Evolutionary conservation across 2,797 vertebrate genomes (phyloP).

Genomic region (Gallinago stenura): DNA sequence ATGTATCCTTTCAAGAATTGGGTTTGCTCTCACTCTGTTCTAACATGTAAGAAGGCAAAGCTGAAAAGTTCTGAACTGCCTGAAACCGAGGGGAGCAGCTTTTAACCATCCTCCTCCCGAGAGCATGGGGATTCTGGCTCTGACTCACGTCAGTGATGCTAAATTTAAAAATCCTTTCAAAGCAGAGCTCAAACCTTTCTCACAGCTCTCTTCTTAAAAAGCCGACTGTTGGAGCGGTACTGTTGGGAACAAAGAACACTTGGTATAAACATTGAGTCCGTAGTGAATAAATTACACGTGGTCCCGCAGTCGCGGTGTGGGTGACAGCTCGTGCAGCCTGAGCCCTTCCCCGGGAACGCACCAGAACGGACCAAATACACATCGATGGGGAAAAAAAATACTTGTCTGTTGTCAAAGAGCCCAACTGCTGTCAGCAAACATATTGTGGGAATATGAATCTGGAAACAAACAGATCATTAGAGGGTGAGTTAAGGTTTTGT

Average conservation of each 20-base stretch:
- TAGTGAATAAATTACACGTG: constrained; percentile 41
- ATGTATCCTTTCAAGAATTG: neutral
- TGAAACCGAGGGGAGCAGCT: neutral
- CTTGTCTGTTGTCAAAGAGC: constrained; percentile 52
- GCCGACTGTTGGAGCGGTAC: constrained; percentile 43
- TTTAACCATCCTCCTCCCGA: neutral
- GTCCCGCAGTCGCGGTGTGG: neutral
- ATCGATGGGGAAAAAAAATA: neutral
- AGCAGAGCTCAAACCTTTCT: constrained; percentile 35
- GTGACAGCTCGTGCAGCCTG: constrained; percentile 48
- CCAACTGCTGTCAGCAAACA: constrained; percentile 68
- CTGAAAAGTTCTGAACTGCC: neutral
- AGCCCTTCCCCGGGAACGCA: neutral
- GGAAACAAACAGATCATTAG: constrained; percentile 72
- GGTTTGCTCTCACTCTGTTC: neutral
- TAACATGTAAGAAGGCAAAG: neutral
- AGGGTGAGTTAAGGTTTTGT: constrained; percentile 67
- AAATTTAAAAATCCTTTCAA: constrained; percentile 37
- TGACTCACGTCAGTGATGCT: neutral
- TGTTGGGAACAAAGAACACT: neutral
- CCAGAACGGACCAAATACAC: neutral
- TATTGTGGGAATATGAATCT: constrained; percentile 65
- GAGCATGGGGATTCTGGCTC: neutral
- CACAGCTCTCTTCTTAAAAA: constrained; percentile 33
- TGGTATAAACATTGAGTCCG: constrained; percentile 25